Conservation (phyloP, 1,140 invertebrate genomes). For the Drosophila azteca region DNA sequence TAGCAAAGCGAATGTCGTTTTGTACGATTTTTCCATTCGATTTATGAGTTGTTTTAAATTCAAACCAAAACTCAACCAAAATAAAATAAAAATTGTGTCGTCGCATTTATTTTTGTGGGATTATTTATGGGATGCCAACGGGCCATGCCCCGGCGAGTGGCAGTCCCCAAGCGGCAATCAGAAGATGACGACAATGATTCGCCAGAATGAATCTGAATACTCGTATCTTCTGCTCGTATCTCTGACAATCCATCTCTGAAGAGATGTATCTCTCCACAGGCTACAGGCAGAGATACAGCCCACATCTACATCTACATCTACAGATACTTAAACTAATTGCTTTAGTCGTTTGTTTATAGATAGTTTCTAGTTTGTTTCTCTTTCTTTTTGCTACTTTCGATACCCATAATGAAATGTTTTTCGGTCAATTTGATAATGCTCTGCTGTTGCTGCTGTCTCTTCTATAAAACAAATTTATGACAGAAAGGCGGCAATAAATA, state of each 20-base stretch:
- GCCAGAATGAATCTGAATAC: constrained; percentile 29
- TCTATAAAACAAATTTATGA: constrained; percentile 80
- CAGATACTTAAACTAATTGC: constrained; percentile 63
- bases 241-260: constrained; percentile 30
- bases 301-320: background rate
- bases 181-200: constrained; percentile 26
- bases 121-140: constrained; percentile 58
- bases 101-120: constrained; percentile 64
- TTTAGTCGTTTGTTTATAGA: constrained; percentile 16
- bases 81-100: constrained; percentile 55
- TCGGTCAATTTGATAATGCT: constrained; percentile 78
- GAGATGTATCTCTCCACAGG: constrained; percentile 12
- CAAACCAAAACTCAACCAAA: background rate
- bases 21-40: constrained; percentile 38
- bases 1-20: constrained; percentile 19
- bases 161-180: constrained; percentile 23
- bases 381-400: constrained; percentile 35
- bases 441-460: constrained; percentile 10
- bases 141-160: constrained; percentile 2
- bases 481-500: constrained; percentile 67
- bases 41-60: constrained; percentile 72
- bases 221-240: constrained; percentile 16
- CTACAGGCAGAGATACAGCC: background rate
- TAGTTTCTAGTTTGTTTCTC: constrained; percentile 44
- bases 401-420: constrained; percentile 76